A percentile compares a stretch with the other conserved stretches of the same genome.
Evolutionary conservation across 2,797 vertebrate genomes (phyloP).

Genomic region (Poeciliopsis turneri): DNA sequence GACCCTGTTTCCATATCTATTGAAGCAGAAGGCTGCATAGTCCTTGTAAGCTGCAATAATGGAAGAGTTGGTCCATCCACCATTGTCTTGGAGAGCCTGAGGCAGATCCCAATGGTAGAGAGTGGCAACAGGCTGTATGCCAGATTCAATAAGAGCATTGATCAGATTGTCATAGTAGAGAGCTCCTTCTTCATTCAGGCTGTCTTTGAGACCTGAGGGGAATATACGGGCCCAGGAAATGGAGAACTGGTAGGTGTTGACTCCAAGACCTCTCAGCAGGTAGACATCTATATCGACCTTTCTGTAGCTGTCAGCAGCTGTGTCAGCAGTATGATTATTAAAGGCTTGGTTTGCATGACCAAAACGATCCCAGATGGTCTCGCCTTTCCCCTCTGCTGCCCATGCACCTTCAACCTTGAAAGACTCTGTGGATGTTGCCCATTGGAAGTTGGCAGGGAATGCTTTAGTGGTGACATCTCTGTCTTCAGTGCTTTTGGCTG

Average conservation of each 20-base stretch:
- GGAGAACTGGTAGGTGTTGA: conserved; percentile 91
- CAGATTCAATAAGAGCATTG: conserved; percentile 79
- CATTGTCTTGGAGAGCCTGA: conserved; percentile 85
- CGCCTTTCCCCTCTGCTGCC: conserved; percentile 87
- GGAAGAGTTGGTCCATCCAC: conserved; percentile 88
- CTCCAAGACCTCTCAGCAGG: conserved; percentile 87
- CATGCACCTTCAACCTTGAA: conserved; percentile 92
- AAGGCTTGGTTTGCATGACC: conserved; percentile 67
- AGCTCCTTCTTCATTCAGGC: conserved; percentile 76
- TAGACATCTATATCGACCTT: conserved; percentile 88
- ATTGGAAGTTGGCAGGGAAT: conserved; percentile 88
- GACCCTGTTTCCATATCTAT: conserved; percentile 88
- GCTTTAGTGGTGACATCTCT: conserved; percentile 35
- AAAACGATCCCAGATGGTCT: conserved; percentile 90
- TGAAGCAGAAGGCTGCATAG: conserved; percentile 92
- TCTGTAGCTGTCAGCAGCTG: conserved; percentile 91
- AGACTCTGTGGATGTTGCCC: conserved; percentile 89
- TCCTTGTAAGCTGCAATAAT: conserved; percentile 85
- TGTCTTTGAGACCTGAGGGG: conserved; percentile 78
- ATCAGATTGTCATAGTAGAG: conserved; percentile 89
- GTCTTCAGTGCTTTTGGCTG: conserved; percentile 68
- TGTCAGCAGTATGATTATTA: conserved; percentile 81
- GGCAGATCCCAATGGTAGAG: conserved; percentile 95
- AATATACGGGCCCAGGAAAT: conserved; percentile 95
- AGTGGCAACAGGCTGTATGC: conserved; percentile 87